phyloP scores from a whole-genome alignment of 2,797 vertebrate genomes.

The Lepus oiostolus region DNA sequence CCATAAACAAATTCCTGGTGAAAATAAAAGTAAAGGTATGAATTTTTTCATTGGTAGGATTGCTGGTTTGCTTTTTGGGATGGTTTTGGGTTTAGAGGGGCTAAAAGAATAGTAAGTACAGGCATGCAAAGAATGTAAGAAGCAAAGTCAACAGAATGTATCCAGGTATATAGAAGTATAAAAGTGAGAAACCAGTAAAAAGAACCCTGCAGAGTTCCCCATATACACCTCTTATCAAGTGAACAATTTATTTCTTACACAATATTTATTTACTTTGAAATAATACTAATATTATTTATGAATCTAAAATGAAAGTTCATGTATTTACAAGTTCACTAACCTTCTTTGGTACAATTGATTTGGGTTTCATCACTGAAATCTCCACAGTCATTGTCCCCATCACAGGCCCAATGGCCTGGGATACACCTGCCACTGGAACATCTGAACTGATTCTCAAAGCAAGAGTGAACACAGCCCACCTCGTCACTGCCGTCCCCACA shows the following conservation, averaged over 20 bases:
- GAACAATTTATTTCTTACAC: neutral
- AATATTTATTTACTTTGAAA: neutral
- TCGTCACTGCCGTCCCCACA: conserved; percentile 98
- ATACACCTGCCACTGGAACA: conserved; percentile 96
- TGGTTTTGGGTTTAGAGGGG: neutral
- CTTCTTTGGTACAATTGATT: conserved; percentile 92
- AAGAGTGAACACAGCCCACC: conserved; percentile 92
- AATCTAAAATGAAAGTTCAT: neutral
- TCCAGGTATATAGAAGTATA: neutral
- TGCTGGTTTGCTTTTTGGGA: neutral
- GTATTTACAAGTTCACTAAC: conserved; percentile 81
- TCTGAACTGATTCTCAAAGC: conserved; percentile 94
- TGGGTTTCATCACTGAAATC: conserved; percentile 96
- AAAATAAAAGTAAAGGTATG: neutral
- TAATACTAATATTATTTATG: neutral
- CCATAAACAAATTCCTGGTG: neutral
- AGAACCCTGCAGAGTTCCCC: neutral
- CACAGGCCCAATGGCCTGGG: conserved; percentile 96
- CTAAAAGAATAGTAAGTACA: neutral
- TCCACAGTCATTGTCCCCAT: conserved; percentile 98
- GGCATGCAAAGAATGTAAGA: neutral
- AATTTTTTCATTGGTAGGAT: neutral
- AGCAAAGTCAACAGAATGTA: neutral
- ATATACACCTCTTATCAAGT: neutral
- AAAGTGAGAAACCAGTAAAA: neutral